phyloP scores from a whole-genome alignment of 2,113 vertebrate species.

The Myanophis thanlyinensis region DNA sequence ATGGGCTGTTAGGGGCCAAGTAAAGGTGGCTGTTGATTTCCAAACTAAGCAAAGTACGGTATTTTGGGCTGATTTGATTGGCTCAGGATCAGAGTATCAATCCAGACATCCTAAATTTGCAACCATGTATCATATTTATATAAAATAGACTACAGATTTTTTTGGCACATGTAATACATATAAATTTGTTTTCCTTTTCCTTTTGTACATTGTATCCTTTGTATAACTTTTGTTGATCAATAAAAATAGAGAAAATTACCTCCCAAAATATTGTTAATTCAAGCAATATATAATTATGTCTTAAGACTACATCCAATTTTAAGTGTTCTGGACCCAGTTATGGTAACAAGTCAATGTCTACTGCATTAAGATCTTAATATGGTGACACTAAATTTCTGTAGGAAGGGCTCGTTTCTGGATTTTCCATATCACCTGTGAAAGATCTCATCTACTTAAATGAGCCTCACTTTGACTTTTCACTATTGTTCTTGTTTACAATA shows the following conservation, averaged over 20 bases:
- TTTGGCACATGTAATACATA: neutral
- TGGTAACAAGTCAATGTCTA: neutral
- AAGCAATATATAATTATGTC: neutral
- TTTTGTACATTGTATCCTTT: neutral
- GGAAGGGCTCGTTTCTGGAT: neutral
- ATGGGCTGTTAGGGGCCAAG: neutral
- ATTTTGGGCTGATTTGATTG: neutral
- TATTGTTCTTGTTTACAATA: neutral
- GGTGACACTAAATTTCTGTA: neutral
- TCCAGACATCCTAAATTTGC: neutral
- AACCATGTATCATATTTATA: neutral
- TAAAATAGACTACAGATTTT: neutral
- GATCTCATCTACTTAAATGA: neutral
- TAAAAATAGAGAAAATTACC: neutral
- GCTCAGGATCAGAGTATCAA: neutral
- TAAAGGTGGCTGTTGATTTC: neutral
- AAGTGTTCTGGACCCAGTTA: neutral
- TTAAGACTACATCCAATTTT: neutral
- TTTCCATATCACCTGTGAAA: neutral
- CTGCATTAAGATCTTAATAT: neutral
- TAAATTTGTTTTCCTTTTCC: neutral
- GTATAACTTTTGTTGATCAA: neutral
- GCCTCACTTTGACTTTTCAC: neutral
- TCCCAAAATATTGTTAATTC: neutral
- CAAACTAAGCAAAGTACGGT: neutral